phyloP scores from a whole-genome alignment of 2,888 invertebrate genomes.

The Caenorhabditis parvicauda region DNA sequence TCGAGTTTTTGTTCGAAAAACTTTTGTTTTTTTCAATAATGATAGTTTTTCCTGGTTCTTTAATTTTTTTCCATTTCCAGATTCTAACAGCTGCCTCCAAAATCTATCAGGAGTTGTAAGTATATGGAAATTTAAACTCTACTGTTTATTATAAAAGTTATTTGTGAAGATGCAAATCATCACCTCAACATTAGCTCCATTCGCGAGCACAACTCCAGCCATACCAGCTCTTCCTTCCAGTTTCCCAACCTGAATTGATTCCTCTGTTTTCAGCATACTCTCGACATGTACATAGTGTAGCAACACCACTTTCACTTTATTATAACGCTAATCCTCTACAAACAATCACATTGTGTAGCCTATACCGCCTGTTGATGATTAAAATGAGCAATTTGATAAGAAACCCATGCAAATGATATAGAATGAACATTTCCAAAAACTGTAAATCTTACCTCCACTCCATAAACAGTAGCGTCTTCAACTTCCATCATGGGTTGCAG shows the following conservation, averaged over 20 bases:
- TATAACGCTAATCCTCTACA: neutral
- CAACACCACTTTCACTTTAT: neutral
- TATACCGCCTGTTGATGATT: neutral
- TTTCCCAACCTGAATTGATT: slow-evolving; percentile 57
- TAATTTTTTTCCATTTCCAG: too few relatives aligned
- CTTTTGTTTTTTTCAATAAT: too few relatives aligned
- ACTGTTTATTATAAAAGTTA: too few relatives aligned
- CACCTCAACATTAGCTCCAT: slow-evolving; percentile 54
- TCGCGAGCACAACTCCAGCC: slow-evolving; percentile 78
- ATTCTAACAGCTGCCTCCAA: too few relatives aligned
- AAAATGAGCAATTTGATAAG: neutral
- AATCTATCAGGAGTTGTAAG: too few relatives aligned
- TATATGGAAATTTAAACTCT: too few relatives aligned
- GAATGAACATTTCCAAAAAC: slow-evolving; percentile 40
- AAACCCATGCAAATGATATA: neutral
- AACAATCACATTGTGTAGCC: neutral
- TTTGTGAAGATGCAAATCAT: too few relatives aligned
- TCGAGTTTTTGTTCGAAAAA: too few relatives aligned
- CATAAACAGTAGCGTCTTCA: slow-evolving; percentile 87
- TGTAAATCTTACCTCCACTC: slow-evolving; percentile 76
- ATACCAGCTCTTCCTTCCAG: slow-evolving; percentile 82
- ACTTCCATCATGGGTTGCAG: slow-evolving; percentile 80
- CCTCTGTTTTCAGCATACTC: neutral
- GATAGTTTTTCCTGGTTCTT: neutral
- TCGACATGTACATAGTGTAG: slow-evolving; percentile 1